A percentile compares a stretch with the other conserved stretches of the same genome.
Conservation (phyloP, 2,113 vertebrate genomes). For the Phalacrocorax aristotelis region DNA sequence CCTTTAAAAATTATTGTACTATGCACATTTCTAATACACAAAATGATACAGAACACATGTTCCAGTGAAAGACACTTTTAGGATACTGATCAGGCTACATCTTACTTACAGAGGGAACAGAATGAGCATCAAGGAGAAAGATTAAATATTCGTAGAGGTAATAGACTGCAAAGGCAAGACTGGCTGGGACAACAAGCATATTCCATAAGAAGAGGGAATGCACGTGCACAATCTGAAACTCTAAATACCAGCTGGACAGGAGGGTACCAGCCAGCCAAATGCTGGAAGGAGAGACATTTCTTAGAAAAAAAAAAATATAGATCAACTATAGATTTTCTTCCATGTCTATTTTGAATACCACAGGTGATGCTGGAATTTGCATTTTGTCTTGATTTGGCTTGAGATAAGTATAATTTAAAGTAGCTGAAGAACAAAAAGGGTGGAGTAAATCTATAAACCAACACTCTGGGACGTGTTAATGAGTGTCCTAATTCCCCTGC, state of each 20-base stretch:
- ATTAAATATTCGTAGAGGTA: neutral
- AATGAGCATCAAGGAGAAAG: neutral
- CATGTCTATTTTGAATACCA: neutral
- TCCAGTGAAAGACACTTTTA: neutral
- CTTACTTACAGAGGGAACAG: neutral
- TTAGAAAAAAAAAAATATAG: neutral
- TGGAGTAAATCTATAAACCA: neutral
- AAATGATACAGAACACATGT: neutral
- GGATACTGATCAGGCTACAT: neutral
- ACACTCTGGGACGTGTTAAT: neutral
- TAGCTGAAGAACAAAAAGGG: neutral
- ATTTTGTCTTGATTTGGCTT: neutral
- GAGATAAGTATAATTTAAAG: neutral
- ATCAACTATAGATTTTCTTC: neutral
- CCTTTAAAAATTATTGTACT: fast-evolving
- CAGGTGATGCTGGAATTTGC: neutral
- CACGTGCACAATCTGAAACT: neutral
- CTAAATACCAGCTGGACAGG: neutral
- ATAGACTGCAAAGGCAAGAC: neutral
- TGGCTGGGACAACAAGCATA: neutral
- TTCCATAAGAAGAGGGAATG: neutral
- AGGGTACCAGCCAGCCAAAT: neutral
- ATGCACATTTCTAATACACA: neutral
- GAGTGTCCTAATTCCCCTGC: neutral
- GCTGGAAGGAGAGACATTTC: neutral